Evolutionary conservation across 2,888 invertebrate species (phyloP).

Genomic region (Endotricha flammealis): DNA sequence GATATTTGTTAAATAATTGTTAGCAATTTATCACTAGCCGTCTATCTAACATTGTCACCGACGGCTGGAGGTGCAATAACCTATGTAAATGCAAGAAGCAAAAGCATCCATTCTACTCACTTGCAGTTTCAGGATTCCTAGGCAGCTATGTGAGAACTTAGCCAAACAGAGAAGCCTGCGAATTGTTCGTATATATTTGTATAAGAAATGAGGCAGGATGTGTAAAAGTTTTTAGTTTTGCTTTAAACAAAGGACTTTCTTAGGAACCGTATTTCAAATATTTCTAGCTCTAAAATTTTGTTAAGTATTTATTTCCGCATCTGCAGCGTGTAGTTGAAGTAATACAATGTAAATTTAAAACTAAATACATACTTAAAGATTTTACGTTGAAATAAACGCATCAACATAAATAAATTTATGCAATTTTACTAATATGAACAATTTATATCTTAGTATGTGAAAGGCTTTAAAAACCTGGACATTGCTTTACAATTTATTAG

Average conservation of each 20-base stretch:
- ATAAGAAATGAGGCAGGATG: constrained; percentile 63
- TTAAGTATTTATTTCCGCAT: no score
- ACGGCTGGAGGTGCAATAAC: constrained; percentile 42
- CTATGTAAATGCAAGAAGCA: constrained; percentile 60
- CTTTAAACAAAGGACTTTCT: constrained; percentile 24
- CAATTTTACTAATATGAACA: no score
- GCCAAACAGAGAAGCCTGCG: constrained; percentile 50
- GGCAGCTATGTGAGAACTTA: constrained; percentile 59
- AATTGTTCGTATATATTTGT: constrained; percentile 68
- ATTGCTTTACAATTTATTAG: no score
- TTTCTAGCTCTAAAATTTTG: neutral
- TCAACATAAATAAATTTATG: no score
- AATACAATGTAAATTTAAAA: no score
- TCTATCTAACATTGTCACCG: constrained; percentile 28
- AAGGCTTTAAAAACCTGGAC: no score
- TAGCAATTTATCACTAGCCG: constrained; percentile 9
- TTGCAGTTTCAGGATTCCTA: constrained; percentile 59
- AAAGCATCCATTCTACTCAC: constrained; percentile 50
- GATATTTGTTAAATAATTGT: constrained; percentile 8
- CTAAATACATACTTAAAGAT: no score
- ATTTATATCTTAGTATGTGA: no score
- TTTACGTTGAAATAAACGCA: no score
- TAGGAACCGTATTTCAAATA: constrained; percentile 12
- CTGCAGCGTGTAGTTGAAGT: no score
- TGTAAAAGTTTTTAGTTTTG: constrained; percentile 42